Evolutionary conservation across 2,113 vertebrate genomes (phyloP), one percentile per base, ranked within the genome.

Genomic region (Oostethus manadensis): DNA sequence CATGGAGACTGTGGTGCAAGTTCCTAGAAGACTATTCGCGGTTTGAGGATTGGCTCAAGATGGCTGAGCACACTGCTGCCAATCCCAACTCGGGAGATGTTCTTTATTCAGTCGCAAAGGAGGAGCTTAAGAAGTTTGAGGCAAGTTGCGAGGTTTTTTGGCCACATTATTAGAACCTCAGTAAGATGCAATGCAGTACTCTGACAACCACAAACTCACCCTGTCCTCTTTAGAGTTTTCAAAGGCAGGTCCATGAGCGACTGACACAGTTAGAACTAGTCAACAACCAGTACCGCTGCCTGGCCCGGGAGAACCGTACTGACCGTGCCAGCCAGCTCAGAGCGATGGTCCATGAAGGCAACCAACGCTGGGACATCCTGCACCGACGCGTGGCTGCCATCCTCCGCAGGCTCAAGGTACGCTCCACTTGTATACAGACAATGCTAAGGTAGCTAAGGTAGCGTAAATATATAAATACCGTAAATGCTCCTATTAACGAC

Each of bases 81-180:
- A 91, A 71, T 71, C 94, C 97, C 0, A 91, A 93, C 73, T 93
- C 95, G 22, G 94, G 93, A 0, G 93, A 93, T 33, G 91, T 98
- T 63, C 81, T 89, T 26, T 97, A 94, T 64, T 88, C 90, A 0
- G 85, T 78, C 4, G 96, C 97, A 73, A 98, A 96, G 66, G 94
- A 98, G 46, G 97, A 98, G 64, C 90, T 96, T 51, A 95, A 96
- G 88, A 94, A 88, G 83, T 98, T 95, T 62, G 97, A 99, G 93
- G 97, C 97, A 49, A 73, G 85, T 66, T 46, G 10, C 3, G 21
- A 14, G 15, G 21, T 22, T 22, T 8, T 29, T 51, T 51, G 50
- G 10, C 10, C 10, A 18, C 3, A 16, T 53, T 33, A 13, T 42
- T 42, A 14, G 38, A 42, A 42, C 13, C 38, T 38, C 9, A 38